Conservation (phyloP, 1,140 invertebrate species). For the Laodelphax striatellus region DNA sequence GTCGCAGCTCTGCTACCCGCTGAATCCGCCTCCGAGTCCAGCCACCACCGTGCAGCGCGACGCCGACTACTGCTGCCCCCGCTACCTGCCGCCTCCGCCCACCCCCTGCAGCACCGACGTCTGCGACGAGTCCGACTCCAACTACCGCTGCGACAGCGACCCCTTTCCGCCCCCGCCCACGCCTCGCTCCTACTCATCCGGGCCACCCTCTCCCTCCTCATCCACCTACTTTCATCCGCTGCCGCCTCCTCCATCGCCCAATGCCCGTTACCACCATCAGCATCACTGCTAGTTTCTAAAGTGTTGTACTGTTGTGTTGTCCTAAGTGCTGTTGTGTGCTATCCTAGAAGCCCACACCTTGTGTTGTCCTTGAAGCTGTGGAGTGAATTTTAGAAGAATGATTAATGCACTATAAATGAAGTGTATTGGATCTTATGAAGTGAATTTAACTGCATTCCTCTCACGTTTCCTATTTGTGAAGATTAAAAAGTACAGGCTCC, state of each 20-base stretch:
- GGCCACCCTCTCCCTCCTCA: constrained; percentile 65
- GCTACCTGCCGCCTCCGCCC: constrained; percentile 79
- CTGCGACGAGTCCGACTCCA: constrained; percentile 75
- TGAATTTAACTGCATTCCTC: too few relatives aligned
- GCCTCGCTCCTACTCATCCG: constrained; percentile 62
- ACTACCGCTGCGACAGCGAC: constrained; percentile 54
- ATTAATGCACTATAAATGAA: too few relatives aligned
- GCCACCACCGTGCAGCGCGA: constrained; percentile 58
- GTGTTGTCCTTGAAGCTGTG: too few relatives aligned
- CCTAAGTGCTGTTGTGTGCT: too few relatives aligned
- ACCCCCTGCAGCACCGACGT: constrained; percentile 91
- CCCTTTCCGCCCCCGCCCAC: constrained; percentile 76
- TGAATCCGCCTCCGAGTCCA: constrained; percentile 84
- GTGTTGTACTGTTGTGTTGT: too few relatives aligned
- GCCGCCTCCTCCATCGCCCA: constrained; percentile 57
- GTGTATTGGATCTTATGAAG: too few relatives aligned
- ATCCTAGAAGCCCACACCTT: too few relatives aligned
- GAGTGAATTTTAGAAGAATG: too few relatives aligned
- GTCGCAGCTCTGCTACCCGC: constrained; percentile 47
- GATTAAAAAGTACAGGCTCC: too few relatives aligned
- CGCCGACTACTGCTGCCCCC: constrained; percentile 40
- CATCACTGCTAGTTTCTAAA: neutral
- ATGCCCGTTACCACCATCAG: constrained; percentile 7
- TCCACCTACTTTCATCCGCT: constrained; percentile 60
- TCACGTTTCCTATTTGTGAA: too few relatives aligned